Percentiles rank a stretch among this genome's conserved stretches.
These are phyloP conservation scores for Cheilosia pagana DNA, from an alignment of 2,888 invertebrate species.

Conservation along the genomic window DNA sequence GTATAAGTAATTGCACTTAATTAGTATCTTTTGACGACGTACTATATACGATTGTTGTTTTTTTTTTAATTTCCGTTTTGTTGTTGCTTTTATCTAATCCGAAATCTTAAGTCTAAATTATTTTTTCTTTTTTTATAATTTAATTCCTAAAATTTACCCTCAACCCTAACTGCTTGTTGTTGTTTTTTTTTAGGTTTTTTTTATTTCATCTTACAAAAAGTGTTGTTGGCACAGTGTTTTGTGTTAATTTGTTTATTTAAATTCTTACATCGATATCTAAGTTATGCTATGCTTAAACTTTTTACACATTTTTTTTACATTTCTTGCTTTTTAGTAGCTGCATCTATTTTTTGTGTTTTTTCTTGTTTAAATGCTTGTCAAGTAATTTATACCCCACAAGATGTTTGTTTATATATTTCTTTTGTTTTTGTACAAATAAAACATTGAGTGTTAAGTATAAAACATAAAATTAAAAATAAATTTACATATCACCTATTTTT, in stretches of 20 bases:
- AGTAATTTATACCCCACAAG: slow-evolving; percentile 9
- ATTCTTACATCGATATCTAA: slow-evolving; percentile 79
- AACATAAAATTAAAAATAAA: slow-evolving; percentile 59
- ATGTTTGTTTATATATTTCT: not conserved
- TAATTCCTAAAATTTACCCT: slow-evolving; percentile 58
- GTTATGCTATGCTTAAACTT: slow-evolving; percentile 68
- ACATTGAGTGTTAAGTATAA: slow-evolving; percentile 50
- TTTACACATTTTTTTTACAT: slow-evolving; percentile 60
- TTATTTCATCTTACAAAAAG: slow-evolving; percentile 70
- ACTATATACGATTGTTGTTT: slow-evolving; percentile 21
- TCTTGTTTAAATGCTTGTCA: slow-evolving; percentile 21
- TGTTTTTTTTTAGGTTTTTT: slow-evolving; percentile 42
- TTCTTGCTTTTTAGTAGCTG: slow-evolving; percentile 39
- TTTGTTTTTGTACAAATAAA: slow-evolving; percentile 64
- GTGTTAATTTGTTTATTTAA: slow-evolving; percentile 76
- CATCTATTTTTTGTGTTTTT: slow-evolving; percentile 15
- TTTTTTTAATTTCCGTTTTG: slow-evolving; percentile 36
- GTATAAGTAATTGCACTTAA: slow-evolving; percentile 74
- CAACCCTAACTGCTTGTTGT: slow-evolving; percentile 52
- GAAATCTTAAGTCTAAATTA: slow-evolving; percentile 55
- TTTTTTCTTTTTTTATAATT: slow-evolving; percentile 18
- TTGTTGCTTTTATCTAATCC: slow-evolving; percentile 57
- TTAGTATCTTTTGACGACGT: slow-evolving; percentile 56
- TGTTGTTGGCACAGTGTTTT: slow-evolving; percentile 70
- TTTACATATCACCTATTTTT: slow-evolving; percentile 74